A percentile compares a stretch with the other conserved stretches of the same genome.
These are phyloP conservation scores for Adineta ricciae DNA, from an alignment of 2,888 invertebrate species.

Conservation along the genomic window DNA sequence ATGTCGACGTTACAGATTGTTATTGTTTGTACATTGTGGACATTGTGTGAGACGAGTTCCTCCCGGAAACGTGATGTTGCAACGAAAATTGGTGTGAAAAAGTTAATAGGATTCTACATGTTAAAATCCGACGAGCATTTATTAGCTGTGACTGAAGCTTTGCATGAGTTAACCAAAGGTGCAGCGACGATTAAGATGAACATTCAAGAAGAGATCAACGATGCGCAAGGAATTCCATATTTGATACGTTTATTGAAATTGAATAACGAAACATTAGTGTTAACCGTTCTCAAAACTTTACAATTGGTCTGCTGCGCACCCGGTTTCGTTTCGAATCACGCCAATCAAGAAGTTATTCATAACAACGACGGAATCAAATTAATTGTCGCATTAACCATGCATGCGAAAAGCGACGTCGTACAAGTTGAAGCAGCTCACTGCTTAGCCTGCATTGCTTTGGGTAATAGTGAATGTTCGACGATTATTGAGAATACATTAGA, in stretches of 20 bases:
- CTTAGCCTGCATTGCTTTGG: slow-evolving; percentile 43
- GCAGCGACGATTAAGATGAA: background rate
- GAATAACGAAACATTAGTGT: slow-evolving; percentile 44
- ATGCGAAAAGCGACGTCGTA: slow-evolving; percentile 43
- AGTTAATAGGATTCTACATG: background rate
- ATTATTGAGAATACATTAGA: slow-evolving; percentile 7
- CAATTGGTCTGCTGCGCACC: slow-evolving; percentile 45
- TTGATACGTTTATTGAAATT: slow-evolving; percentile 43
- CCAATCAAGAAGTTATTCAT: slow-evolving; percentile 43
- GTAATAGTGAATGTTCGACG: slow-evolving; percentile 36
- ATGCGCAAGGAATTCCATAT: slow-evolving; percentile 35
- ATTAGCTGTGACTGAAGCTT: background rate
- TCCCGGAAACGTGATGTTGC: background rate
- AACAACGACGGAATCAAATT: slow-evolving; percentile 43
- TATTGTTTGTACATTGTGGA: slow-evolving; percentile 8
- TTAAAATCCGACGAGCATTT: background rate
- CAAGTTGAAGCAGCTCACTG: slow-evolving; percentile 47
- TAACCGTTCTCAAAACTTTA: slow-evolving; percentile 44
- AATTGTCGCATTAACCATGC: slow-evolving; percentile 45
- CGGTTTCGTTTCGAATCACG: slow-evolving; percentile 43
- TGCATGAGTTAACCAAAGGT: background rate
- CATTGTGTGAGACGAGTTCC: background rate
- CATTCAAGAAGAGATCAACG: background rate
- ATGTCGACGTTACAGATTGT: background rate
- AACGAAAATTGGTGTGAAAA: background rate